Evolutionary conservation across 2,797 vertebrate genomes (phyloP).

Genomic region (Mycteria americana): DNA sequence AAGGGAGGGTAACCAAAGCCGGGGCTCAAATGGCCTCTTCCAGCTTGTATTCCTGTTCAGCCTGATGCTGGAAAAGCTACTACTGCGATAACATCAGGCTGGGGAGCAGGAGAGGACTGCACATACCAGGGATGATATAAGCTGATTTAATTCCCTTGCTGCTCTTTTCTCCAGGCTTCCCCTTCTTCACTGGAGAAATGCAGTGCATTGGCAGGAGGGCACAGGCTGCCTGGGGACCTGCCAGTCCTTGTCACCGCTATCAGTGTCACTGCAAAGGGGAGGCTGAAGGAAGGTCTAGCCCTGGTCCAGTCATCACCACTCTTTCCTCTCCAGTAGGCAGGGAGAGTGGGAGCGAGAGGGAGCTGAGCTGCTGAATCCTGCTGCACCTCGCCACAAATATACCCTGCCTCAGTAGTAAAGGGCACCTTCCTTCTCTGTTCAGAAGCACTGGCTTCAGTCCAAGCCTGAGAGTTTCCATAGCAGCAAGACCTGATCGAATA

Average conservation of each 20-base stretch:
- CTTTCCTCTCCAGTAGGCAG: neutral
- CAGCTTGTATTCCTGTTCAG: neutral
- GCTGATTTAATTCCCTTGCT: neutral
- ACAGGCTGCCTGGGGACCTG: neutral
- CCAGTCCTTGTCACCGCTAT: neutral
- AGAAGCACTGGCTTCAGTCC: neutral
- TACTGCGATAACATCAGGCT: neutral
- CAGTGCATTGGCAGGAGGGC: neutral
- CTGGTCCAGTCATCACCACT: neutral
- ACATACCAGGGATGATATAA: neutral
- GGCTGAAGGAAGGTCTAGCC: neutral
- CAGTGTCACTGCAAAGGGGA: neutral
- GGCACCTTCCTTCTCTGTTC: neutral
- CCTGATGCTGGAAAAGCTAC: neutral
- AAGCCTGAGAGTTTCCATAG: neutral
- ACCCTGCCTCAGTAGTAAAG: neutral
- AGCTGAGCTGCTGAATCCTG: neutral
- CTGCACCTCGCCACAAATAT: neutral
- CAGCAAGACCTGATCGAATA: neutral
- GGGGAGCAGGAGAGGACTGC: neutral
- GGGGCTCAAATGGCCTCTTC: neutral
- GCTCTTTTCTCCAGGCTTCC: neutral
- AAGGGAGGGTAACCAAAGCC: neutral
- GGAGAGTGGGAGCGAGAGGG: neutral
- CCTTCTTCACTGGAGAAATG: neutral